Conservation (phyloP, 2,888 invertebrate genomes). For the Neria commutata region DNA sequence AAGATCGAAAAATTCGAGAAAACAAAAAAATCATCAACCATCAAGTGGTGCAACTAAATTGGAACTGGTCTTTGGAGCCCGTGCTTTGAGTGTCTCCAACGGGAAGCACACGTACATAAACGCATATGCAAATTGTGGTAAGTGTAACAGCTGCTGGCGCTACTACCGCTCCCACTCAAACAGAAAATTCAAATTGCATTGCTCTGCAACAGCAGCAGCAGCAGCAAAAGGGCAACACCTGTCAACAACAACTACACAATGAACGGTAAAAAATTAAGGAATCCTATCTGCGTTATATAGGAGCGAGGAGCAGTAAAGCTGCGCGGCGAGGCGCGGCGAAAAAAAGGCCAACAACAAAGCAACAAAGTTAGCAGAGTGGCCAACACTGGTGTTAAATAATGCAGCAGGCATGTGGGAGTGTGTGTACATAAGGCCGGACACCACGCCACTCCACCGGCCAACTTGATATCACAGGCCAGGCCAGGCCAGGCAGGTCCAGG, state of each 20-base stretch:
- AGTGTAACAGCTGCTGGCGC: too few species aligned
- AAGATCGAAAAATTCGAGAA: too few species aligned
- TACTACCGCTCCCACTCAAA: too few species aligned
- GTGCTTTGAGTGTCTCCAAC: too few species aligned
- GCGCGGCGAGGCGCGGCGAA: not conserved
- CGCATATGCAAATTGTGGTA: too few species aligned
- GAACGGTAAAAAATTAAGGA: not conserved
- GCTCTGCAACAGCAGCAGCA: not conserved
- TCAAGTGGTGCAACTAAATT: too few species aligned
- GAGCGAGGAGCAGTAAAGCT: not conserved
- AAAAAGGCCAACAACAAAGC: not conserved
- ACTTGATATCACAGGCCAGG: too few species aligned
- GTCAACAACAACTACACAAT: not conserved
- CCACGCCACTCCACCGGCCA: slow-evolving; percentile 22
- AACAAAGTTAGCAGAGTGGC: slow-evolving; percentile 8
- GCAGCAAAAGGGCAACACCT: not conserved
- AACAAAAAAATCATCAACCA: too few species aligned
- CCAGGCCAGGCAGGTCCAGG: slow-evolving; percentile 10
- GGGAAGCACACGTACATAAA: too few species aligned
- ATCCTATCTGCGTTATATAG: too few species aligned
- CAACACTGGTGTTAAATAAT: too few species aligned
- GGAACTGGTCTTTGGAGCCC: too few species aligned
- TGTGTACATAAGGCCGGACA: not conserved
- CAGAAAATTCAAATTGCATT: slow-evolving; percentile 16
- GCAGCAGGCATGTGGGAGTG: not conserved